Conservation (phyloP, 1,140 invertebrate genomes). For the Drosophila paulistorum region DNA sequence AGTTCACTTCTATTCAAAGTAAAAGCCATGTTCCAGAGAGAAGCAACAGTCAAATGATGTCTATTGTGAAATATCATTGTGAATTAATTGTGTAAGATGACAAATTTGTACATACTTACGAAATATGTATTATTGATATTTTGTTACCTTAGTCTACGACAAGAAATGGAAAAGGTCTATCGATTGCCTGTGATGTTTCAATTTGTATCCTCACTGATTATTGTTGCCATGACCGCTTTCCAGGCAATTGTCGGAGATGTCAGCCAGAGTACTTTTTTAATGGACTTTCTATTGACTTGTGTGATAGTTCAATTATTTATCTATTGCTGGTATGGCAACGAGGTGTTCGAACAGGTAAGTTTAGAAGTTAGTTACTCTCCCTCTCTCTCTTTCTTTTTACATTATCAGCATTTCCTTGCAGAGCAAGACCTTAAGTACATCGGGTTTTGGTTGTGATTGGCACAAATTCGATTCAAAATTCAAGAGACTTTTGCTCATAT, state of each 20-base stretch:
- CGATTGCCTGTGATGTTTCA: constrained; percentile 36
- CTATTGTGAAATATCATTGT: constrained; percentile 14
- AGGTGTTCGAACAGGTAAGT: constrained; percentile 28
- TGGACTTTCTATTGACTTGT: constrained; percentile 42
- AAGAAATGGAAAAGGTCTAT: constrained; percentile 43
- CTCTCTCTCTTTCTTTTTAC: not conserved
- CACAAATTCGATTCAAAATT: constrained; percentile 42
- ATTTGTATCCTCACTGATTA: constrained; percentile 43
- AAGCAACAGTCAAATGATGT: not conserved
- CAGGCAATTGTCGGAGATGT: constrained; percentile 30
- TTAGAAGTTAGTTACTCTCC: not conserved
- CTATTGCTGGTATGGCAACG: constrained; percentile 55
- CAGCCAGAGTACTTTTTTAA: constrained; percentile 29
- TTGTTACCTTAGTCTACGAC: constrained; percentile 15
- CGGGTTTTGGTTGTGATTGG: constrained; percentile 57
- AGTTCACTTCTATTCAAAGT: not conserved
- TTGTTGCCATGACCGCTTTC: constrained; percentile 47
- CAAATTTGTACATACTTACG: too few relatives aligned
- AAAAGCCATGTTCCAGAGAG: not conserved
- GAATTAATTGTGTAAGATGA: constrained; percentile 7
- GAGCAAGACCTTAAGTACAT: constrained; percentile 55
- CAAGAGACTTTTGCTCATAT: constrained; percentile 52
- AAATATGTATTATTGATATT: too few relatives aligned
- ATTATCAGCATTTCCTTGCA: constrained; percentile 3
- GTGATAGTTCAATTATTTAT: constrained; percentile 42